Evolutionary conservation across 2,797 vertebrate species (phyloP), one percentile per base, ranked within the genome.

Genomic region (Propithecus deckenii): DNA sequence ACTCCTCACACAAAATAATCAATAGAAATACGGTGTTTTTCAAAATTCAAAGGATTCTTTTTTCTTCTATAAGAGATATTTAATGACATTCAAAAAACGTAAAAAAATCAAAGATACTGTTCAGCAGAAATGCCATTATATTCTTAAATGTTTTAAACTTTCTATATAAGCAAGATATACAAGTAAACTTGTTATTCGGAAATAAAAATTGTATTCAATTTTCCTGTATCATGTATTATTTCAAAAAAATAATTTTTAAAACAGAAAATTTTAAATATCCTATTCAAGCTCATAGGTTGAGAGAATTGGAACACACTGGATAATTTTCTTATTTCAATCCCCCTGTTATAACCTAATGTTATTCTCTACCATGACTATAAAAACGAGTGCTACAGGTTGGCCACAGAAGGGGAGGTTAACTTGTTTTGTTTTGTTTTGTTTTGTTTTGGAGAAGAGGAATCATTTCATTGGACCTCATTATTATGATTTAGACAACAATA

Each of bases 1-100:
- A n/a, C 43, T 79, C 10, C 25, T 87, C 71, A 72, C 6, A 93
- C 17, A 87, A 93, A 94, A 84, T 67, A 95, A 85, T 69, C 94
- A 59, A 80, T 25, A 92, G 22, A 95, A 95, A 95, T 61, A 20
- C 2, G 1, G 7, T 50, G 96, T 94, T 97, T 55, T 13, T 95
- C 94, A 95, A 97, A 96, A 95, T 75, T 63, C 30, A 83, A 96
- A 81, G 9, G 11, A 86, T 59, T 74, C 5, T 80, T 94, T 95
- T 95, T 97, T 79, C 69, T 75, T 89, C 41, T 79, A 81, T 90
- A 76, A 96, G 8, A 95, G 12, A 4, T 46, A 97, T 81, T 86
- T 89, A 78, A 75, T 87, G 46, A 74, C 43, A 92, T 93, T 85
- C 3, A 85, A 96, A 96, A 85, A 15, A 80, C n/a, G 30, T 69